phyloP scores from a whole-genome alignment of 2,888 invertebrate genomes.

The Plemyria rubiginata region DNA sequence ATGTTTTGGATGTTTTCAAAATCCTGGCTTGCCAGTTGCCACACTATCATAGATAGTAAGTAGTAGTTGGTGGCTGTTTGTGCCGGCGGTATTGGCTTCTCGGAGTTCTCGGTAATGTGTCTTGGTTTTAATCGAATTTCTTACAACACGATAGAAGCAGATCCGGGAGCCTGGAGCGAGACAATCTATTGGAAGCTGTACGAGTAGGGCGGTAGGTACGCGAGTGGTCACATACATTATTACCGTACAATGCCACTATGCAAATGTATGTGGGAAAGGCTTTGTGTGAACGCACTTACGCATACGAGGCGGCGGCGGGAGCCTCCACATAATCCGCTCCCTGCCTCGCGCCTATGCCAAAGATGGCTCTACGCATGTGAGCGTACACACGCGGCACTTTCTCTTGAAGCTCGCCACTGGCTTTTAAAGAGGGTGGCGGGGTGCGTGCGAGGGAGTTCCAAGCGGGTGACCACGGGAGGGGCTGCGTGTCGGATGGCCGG shows the following conservation, averaged over 20 bases:
- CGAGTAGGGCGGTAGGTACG: slow-evolving; percentile 55
- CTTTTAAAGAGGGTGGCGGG: slow-evolving; percentile 83
- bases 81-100: no score
- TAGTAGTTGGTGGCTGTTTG: no score
- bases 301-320: slow-evolving; percentile 75
- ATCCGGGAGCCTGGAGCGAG: slow-evolving; percentile 29
- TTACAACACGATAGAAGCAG: slow-evolving; percentile 11
- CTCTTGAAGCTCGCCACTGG: slow-evolving; percentile 86
- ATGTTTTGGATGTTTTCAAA: no score
- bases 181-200: slow-evolving; percentile 74
- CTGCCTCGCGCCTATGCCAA: slow-evolving; percentile 70
- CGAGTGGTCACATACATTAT: slow-evolving; percentile 84
- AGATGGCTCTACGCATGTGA: slow-evolving; percentile 83
- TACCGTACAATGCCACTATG: slow-evolving; percentile 84
- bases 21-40: no score
- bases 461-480: slow-evolving; percentile 85
- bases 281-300: slow-evolving; percentile 84
- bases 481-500: slow-evolving; percentile 59
- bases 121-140: not conserved
- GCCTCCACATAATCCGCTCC: slow-evolving; percentile 80
- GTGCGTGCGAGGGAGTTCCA: slow-evolving; percentile 69
- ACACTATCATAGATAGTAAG: no score
- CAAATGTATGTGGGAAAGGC: slow-evolving; percentile 83
- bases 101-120: no score
- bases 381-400: slow-evolving; percentile 84